Evolutionary conservation across 1,140 invertebrate species (phyloP), one percentile per base, ranked within the genome.

Genomic region (Delia radicum): DNA sequence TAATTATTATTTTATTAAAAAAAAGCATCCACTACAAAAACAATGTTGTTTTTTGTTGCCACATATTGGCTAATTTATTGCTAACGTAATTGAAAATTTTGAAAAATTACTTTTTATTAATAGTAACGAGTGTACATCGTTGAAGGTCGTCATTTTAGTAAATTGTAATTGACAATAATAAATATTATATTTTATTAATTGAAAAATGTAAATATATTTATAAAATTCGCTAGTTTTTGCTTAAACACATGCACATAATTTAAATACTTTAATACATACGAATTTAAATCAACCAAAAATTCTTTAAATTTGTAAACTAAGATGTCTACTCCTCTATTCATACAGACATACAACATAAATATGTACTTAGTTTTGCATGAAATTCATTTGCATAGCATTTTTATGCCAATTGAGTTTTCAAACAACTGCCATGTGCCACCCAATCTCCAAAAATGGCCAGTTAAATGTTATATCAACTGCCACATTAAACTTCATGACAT

Each of bases 351-450:
- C 4, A 33, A 33, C 31, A 5, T 4, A 33, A 33, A 33, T 10
- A 33, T 33, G 10, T 5, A 33, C 31, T 4, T 33, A 33, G 10
- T 15, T 42, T 10, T 42, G 7, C 6, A 55, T 55, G 48, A 55
- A 55, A 21, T 5, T 21, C 29, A 69, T 69, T 69, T 69, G 29
- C 65, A 69, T 69, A 69, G 2, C 6, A 69, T 69, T 69, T 69
- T 69, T 12, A 69, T 69, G 65, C 7, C 29, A 69, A 69, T 69
- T 69, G 65, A 69, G 65, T 69, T 69, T 69, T 69, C 65, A 69
- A 69, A 69, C 65, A 69, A 69, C 65, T 69, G 29, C 65, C 65
- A 69, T 69, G 29, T 69, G 65, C 65, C 65, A 69, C 65, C 65
- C 65, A 69, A 69, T 69, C 29, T 69, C 29, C 29, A 69, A 69